Conservation (phyloP, 2,797 vertebrate species). For the Peromyscus eremicus region DNA sequence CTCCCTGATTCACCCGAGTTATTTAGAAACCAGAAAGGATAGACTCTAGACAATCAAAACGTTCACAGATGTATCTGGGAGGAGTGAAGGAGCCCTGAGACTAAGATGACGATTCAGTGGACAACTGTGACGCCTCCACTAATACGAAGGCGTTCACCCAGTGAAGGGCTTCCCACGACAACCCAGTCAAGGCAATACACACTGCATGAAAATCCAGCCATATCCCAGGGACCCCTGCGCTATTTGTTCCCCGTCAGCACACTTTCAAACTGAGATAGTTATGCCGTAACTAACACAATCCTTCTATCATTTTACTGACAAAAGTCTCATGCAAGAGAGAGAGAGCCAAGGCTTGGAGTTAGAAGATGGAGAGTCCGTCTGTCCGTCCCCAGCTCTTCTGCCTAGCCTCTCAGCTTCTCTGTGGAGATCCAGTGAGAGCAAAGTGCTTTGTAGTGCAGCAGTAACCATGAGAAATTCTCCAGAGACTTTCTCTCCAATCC, state of each 20-base stretch:
- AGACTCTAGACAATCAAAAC: background rate
- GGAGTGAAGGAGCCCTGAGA: slow-evolving; percentile 23
- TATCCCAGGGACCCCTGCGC: slow-evolving; percentile 29
- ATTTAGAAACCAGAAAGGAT: slow-evolving; percentile 33
- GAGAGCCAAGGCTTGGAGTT: background rate
- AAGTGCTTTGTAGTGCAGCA: slow-evolving; percentile 28
- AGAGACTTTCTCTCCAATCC: background rate
- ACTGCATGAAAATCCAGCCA: background rate
- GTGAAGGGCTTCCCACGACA: slow-evolving; percentile 7
- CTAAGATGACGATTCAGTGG: background rate
- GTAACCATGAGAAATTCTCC: slow-evolving; percentile 6
- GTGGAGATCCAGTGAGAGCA: background rate
- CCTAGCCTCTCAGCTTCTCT: background rate
- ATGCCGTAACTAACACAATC: slow-evolving; percentile 19
- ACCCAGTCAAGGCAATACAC: slow-evolving; percentile 47
- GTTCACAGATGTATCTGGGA: background rate
- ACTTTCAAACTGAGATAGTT: slow-evolving; percentile 61
- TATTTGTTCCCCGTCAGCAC: slow-evolving; percentile 21
- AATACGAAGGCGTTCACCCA: background rate
- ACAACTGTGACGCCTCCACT: background rate
- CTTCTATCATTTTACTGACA: slow-evolving; percentile 40
- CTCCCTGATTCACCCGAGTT: slow-evolving; percentile 72
- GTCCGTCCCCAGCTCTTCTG: background rate
- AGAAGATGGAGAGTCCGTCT: background rate
- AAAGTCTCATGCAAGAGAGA: background rate